These are phyloP conservation scores for Capitulum mitella DNA, from an alignment of 2,888 invertebrate species.

Conservation along the genomic window DNA sequence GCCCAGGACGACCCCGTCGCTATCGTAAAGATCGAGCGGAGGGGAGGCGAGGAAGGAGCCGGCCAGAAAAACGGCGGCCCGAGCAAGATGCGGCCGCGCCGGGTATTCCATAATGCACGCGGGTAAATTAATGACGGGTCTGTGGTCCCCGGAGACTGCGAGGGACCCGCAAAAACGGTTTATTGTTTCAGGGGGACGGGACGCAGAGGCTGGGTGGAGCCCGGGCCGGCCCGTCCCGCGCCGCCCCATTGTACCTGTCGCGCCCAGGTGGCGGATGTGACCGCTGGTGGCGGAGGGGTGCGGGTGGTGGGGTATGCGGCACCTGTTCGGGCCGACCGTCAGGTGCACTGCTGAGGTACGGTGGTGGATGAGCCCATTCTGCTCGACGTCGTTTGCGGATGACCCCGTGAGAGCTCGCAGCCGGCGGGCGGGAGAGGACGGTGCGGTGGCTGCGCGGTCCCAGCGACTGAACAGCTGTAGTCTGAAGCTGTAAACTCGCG, in stretches of 20 bases:
- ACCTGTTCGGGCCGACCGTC: not conserved
- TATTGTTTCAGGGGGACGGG: not conserved
- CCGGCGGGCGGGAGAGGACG: too few species aligned
- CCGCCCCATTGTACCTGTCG: too few species aligned
- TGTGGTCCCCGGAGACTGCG: not conserved
- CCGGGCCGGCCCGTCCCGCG: not conserved
- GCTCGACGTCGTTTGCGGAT: too few species aligned
- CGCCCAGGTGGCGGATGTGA: not conserved
- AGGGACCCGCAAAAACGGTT: not conserved
- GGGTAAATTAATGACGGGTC: not conserved
- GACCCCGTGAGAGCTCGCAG: too few species aligned
- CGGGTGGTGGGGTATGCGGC: not conserved
- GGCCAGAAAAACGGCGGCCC: not conserved
- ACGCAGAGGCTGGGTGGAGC: not conserved
- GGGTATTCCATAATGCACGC: not conserved
- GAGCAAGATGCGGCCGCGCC: not conserved
- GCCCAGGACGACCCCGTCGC: not conserved
- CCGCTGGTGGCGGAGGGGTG: not conserved
- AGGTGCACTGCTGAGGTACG: too few species aligned
- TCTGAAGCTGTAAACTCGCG: too few species aligned
- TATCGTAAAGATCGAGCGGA: conserved; percentile 5
- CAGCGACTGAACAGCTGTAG: too few species aligned
- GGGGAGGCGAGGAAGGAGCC: not conserved
- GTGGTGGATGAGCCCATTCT: too few species aligned
- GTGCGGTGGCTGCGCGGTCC: too few species aligned